Evolutionary conservation across 2,113 vertebrate species (phyloP), one percentile per base, ranked within the genome.

Genomic region (Periophthalmodon schlosseri): DNA sequence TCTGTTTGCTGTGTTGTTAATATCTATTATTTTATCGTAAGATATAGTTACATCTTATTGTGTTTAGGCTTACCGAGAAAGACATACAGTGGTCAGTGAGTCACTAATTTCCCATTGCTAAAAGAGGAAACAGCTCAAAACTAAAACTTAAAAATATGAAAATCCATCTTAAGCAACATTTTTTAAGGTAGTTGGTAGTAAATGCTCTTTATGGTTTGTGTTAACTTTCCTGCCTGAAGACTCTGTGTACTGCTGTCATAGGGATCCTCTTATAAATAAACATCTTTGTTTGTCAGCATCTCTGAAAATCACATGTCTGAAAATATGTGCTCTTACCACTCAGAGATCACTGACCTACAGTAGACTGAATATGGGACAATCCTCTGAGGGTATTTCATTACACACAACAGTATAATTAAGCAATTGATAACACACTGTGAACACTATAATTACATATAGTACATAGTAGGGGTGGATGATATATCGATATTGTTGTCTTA

Each of bases 241-340:
- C 16, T 68, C 49, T 54, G 70, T 78, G 70, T 18, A 2, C 49
- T 60, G 65, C 72, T 72, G 73, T 64, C 72, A 82, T 76, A 78
- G 74, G 81, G 46, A 64, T 81, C 36, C 16, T 68, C 65, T 70
- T 76, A 50, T 90, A 86, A 88, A 92, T 85, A 83, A 72, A 28
- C 67, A 33, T 39, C 81, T 85, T 92, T 92, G 90, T 93, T 84
- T 65, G 75, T 77, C 68, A 63, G n/a, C n/a, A 54, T 28, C 36
- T 39, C 16, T 13, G 44, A 73, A 74, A 49, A 87, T 93, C 92
- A 93, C 89, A 91, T 91, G 91, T 84, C 76, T 83, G 54, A 70
- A 73, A 74, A 70, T 75, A 78, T 73, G 73, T 66, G 63, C 63
- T 65, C n/a, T 69, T 14, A 72, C 21, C n/a, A 58, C 13, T 75